Percentiles rank a stretch among this genome's conserved stretches.
Conservation (phyloP, 2,797 vertebrate species). For the Forpus xanthops region DNA sequence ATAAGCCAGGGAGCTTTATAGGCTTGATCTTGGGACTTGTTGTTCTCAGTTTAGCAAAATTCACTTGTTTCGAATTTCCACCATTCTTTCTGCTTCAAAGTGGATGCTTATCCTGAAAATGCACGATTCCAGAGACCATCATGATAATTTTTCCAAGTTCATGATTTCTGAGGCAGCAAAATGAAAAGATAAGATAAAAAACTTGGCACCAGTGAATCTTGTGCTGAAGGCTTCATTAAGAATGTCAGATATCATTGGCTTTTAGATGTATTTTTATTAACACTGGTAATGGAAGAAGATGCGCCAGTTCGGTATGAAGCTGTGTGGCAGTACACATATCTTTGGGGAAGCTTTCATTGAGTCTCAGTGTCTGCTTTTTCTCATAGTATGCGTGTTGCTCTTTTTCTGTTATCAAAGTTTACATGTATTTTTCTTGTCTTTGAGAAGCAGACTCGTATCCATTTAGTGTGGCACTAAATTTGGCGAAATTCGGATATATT, state of each 20-base stretch:
- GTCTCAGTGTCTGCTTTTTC: not conserved
- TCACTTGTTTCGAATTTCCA: not conserved
- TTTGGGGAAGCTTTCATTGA: not conserved
- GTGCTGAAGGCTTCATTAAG: not conserved
- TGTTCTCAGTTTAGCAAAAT: not conserved
- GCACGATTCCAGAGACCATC: fast-evolving
- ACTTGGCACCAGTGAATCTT: not conserved
- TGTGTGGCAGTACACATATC: too few species aligned
- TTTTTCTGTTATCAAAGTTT: not conserved
- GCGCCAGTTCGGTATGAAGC: not conserved
- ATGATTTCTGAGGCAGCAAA: not conserved
- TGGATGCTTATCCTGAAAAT: not conserved
- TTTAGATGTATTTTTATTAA: not conserved
- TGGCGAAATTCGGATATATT: not conserved
- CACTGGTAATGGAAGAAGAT: not conserved
- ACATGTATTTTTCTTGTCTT: not conserved
- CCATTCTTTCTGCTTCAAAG: not conserved
- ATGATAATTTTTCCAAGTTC: not conserved
- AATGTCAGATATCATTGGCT: not conserved
- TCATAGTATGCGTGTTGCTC: not conserved
- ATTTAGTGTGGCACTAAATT: not conserved
- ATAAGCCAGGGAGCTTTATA: fast-evolving
- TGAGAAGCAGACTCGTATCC: not conserved
- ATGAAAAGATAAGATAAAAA: not conserved
- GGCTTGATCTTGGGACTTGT: not conserved